A percentile compares a stretch with the other conserved stretches of the same genome.
Evolutionary conservation across 1,140 invertebrate genomes (phyloP).

Genomic region (Drosophila auraria): DNA sequence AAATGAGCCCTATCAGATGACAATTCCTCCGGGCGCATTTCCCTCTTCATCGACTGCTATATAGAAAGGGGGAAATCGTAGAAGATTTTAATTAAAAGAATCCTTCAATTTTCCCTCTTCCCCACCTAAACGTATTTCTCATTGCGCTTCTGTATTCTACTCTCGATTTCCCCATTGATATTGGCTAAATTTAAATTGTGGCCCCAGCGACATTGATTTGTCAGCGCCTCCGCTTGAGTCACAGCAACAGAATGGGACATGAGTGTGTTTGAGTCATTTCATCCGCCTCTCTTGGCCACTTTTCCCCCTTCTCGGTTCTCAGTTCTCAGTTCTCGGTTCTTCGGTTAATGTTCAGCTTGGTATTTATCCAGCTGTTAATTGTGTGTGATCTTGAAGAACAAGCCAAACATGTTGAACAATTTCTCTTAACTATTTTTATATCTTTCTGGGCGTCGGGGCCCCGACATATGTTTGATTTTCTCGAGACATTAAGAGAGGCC

Average conservation of each 20-base stretch:
- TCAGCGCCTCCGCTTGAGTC: conserved; percentile 53
- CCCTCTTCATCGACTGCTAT: conserved; percentile 4
- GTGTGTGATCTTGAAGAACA: conserved; percentile 55
- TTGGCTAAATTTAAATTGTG: conserved; percentile 74
- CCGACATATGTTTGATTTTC: conserved; percentile 40
- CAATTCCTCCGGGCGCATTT: conserved; percentile 19
- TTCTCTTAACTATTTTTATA: conserved; percentile 66
- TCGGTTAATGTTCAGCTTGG: conserved; percentile 26
- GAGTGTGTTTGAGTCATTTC: conserved; percentile 33
- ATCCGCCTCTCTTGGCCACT: conserved; percentile 4
- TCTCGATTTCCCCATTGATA: conserved; percentile 40
- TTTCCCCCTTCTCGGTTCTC: conserved; percentile 3
- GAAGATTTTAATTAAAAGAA: conserved; percentile 39
- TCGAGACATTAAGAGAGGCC: conserved; percentile 31
- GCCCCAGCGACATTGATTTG: conserved; percentile 67
- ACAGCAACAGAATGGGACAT: conserved; percentile 25
- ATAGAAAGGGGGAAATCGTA: conserved; percentile 18
- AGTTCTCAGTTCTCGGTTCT: neutral
- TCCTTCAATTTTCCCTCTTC: neutral
- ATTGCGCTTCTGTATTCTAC: conserved; percentile 3
- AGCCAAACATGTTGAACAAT: conserved; percentile 48
- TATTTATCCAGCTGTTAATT: conserved; percentile 83
- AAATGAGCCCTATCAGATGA: conserved; percentile 28
- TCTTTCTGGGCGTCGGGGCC: conserved; percentile 23
- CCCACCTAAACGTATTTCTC: neutral